phyloP scores from a whole-genome alignment of 1,140 invertebrate genomes.

The Platyscapa corneri region DNA sequence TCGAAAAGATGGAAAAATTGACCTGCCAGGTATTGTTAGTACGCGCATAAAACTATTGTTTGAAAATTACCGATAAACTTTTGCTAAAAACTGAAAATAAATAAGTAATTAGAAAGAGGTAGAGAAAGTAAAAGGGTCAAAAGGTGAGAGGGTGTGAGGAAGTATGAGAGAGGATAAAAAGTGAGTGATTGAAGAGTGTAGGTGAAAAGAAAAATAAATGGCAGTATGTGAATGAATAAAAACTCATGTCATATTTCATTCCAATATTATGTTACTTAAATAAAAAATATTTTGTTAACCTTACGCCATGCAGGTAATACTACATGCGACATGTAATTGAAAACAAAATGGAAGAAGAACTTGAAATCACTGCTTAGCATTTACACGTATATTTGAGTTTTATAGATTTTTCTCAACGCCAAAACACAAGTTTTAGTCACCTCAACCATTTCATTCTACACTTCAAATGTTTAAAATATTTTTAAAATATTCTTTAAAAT shows the following conservation, averaged over 20 bases:
- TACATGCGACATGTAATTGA: background rate
- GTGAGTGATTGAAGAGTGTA: background rate
- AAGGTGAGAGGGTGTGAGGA: background rate
- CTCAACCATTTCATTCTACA: no score
- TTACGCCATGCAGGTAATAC: background rate
- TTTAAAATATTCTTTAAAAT: no score
- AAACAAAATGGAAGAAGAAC: background rate
- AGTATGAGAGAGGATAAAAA: background rate
- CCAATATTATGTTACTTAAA: background rate
- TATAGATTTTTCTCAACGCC: no score
- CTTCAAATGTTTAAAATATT: no score
- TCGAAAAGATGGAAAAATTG: background rate
- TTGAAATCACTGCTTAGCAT: background rate
- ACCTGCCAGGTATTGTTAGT: background rate
- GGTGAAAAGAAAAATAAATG: background rate
- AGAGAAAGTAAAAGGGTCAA: background rate
- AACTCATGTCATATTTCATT: conserved; percentile 20
- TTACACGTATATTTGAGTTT: background rate
- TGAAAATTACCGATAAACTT: background rate
- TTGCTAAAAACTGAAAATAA: background rate
- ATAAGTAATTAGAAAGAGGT: background rate
- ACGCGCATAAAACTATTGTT: background rate
- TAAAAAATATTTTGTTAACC: conserved; percentile 9
- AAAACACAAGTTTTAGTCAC: no score
- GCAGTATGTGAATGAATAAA: conserved; percentile 24